phyloP scores from a whole-genome alignment of 35 echinoderm and acorn worm genomes.

The Patiria miniata region DNA sequence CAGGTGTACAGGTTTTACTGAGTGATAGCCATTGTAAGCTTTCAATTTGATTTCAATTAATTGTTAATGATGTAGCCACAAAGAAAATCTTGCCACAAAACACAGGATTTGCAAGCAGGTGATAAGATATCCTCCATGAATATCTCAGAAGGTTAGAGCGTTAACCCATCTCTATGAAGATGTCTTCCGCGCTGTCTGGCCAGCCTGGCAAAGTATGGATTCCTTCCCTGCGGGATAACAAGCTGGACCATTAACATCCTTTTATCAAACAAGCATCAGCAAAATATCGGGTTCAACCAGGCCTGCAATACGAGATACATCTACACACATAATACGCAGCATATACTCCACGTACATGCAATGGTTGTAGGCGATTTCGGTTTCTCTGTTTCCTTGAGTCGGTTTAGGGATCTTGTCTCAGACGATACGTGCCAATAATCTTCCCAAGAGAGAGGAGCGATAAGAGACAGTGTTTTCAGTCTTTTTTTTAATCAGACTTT shows the following conservation, averaged over 20 bases:
- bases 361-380: conserved; percentile 14
- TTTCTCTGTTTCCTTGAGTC: neutral
- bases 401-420: neutral
- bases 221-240: neutral
- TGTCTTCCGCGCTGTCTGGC: neutral
- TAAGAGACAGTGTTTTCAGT: too few relatives aligned
- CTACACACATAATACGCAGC: neutral
- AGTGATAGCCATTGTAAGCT: too few relatives aligned
- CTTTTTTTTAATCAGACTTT: too few relatives aligned
- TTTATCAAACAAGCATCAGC: conserved; percentile 14
- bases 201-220: neutral
- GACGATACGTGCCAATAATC: neutral
- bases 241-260: conserved; percentile 17
- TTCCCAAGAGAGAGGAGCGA: neutral
- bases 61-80: too few relatives aligned
- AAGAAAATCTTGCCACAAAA: too few relatives aligned
- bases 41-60: too few relatives aligned
- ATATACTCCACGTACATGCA: neutral
- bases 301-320: neutral
- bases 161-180: neutral
- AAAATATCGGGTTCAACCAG: conserved; percentile 4
- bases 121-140: too few relatives aligned
- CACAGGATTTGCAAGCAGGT: too few relatives aligned
- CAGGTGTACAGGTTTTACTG: too few relatives aligned
- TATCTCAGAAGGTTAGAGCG: too few relatives aligned